Evolutionary conservation across 2,113 vertebrate genomes (phyloP), one percentile per base, ranked within the genome.

Genomic region (Ageneiosus marmoratus): DNA sequence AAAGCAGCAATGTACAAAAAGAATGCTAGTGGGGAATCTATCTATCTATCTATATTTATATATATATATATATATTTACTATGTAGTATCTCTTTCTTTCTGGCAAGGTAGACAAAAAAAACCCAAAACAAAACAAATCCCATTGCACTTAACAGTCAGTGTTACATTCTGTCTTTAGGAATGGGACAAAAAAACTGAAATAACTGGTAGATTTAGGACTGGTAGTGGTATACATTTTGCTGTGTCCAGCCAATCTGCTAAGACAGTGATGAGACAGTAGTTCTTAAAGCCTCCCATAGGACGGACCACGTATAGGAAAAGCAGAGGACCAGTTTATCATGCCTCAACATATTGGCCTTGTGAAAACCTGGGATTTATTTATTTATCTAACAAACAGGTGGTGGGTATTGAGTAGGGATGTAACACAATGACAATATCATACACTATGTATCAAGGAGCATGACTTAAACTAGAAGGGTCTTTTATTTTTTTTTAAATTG

Each of bases 1-100:
- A 84, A 88, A 81, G 83, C 84, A 88, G 87, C 87, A 79, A 84
- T 82, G 84, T 83, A 88, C 80, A 87, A 86, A 87, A 70, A 72
- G 37, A 41, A 41, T 50, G 79, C 46, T 51, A 78, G 56, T 76
- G 32, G 11, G 81, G 41, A 80, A 77, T 34, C 37, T 20, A 18
- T 56, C 18, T 70, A 67, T 27, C 13, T 80, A 46, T 72, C 46
- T 73, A 73, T 75, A 13, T 65, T 34, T 74, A 16, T 44, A 1
- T 53, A 10, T 60, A 51, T 67, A 29, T 74, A 6, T 70, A 29
- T 73, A 13, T 55, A 0, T 46, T 4, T 44, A 44, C 37, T 29
- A 22, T 44, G 8, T 32, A 18, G 8, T 32, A 18, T 75, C 3
- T 46, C 10, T 73, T 44, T 73, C 65, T 60, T 56, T 69, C 69